Base-by-base conservation (phyloP, 2,797 vertebrate species). In the Mionectes olivaceus region DNA sequence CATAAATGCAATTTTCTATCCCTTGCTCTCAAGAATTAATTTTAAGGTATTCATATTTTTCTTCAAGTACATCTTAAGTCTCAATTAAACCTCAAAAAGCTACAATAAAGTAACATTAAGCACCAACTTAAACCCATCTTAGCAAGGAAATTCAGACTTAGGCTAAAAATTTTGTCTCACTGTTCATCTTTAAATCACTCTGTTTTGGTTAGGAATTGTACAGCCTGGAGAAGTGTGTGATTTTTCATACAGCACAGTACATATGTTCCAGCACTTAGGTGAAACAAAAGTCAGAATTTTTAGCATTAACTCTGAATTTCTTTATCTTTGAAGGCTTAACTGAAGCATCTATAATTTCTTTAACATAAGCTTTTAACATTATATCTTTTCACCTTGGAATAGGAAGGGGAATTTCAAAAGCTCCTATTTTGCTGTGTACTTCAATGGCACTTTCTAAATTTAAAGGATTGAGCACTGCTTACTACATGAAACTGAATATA, bases 101-200 rank as follows among this genome's bases (percentile, higher is more conserved):
- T 95, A 85, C 92, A 96, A 97, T 97, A 98, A 98, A 98, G 90
- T 96, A 96, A 94, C 69, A 98, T 98, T 97, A 98, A 97, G 94
- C 76, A 46, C 56, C 55, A 96, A 65, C 93, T 96, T 96, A 97
- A 97, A 97, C 91, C 86, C 95, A 96, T 44, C 79, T 96, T 73
- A 95, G 96, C 94, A 97, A 96, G 95, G 81, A 96, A 96, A 94
- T 97, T 97, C 83, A 91, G 93, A 94, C 77, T 86, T 93, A 89
- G 73, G 91, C 83, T 96, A 95, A 96, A 96, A 97, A 93, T 95
- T 94, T 94, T 94, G 93, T 82, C 83, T 90, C 86, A 43, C 19
- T 96, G 74, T 88, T 97, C 85, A 96, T 93, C 91, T 93, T 95
- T 97, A 97, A 97, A 97, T 97, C 97, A 97, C 69, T 92, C 93